A percentile compares a stretch with the other conserved stretches of the same genome.
These are phyloP conservation scores for Hydractinia symbiolongicarpus DNA, from an alignment of 30 jellyfish, hydroid and myxozoan species.

Conservation along the genomic window DNA sequence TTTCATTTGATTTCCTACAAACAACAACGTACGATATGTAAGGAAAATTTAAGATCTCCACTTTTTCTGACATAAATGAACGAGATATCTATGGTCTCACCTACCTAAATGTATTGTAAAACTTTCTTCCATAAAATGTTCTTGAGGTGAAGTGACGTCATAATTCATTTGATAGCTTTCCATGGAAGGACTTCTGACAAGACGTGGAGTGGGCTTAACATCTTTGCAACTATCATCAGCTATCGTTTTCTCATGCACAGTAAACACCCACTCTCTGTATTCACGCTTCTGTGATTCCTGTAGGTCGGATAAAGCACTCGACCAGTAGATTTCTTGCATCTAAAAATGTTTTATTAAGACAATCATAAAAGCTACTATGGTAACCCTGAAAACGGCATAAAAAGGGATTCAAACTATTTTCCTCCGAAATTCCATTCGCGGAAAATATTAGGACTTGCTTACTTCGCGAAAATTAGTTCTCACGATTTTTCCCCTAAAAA, in stretches of 20 bases:
- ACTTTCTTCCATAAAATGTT: conserved; percentile 79
- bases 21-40: not conserved
- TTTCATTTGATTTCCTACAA: conserved; percentile 80
- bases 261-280: conserved; percentile 82
- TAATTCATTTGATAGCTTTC: conserved; percentile 31
- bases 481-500: no score
- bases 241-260: conserved; percentile 61
- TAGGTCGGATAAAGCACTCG: conserved; percentile 82
- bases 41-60: not conserved
- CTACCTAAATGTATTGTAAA: conserved; percentile 84
- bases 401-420: no score
- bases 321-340: conserved; percentile 87
- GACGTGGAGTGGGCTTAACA: conserved; percentile 12
- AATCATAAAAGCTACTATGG: no score
- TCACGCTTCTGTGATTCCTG: conserved; percentile 87
- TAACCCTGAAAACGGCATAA: no score
- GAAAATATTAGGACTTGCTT: no score
- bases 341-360: not conserved
- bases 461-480: no score
- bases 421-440: no score
- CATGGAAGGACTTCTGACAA: conserved; percentile 26
- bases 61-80: not conserved
- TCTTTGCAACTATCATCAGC: conserved; percentile 30
- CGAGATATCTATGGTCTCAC: not conserved
- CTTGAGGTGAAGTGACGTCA: conserved; percentile 55